These are phyloP conservation scores for Myotis myotis DNA, from an alignment of 2,797 vertebrate species.

Conservation along the genomic window DNA sequence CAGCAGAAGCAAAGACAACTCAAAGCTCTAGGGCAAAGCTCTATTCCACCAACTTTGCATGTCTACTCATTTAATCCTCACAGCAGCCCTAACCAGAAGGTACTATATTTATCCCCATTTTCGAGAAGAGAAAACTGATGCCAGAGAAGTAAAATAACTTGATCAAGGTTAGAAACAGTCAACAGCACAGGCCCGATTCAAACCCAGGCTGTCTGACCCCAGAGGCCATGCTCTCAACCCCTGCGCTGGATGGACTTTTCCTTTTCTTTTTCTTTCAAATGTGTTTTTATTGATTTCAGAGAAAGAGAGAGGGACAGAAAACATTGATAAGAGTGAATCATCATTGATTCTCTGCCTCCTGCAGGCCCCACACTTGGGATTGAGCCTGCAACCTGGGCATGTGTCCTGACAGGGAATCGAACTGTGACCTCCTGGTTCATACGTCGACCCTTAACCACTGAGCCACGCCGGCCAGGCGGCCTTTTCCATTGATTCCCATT, in stretches of 20 bases:
- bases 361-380: too few species aligned
- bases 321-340: too few species aligned
- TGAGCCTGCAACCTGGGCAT: too few species aligned
- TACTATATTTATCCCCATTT: neutral
- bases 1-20: neutral
- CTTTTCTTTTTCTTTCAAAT: too few species aligned
- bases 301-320: too few species aligned
- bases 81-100: neutral
- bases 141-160: neutral
- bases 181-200: fast-evolving
- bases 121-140: neutral
- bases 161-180: neutral
- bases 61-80: neutral
- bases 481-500: neutral
- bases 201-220: neutral
- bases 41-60: neutral
- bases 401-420: too few species aligned
- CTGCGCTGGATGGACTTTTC: neutral
- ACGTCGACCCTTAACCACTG: too few species aligned
- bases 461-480: too few species aligned
- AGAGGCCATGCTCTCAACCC: neutral
- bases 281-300: too few species aligned
- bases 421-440: too few species aligned
- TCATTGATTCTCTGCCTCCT: too few species aligned
- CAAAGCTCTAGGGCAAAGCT: neutral